Conservation (phyloP, 1,140 invertebrate species). For the Ctenoplectra terminalis region DNA sequence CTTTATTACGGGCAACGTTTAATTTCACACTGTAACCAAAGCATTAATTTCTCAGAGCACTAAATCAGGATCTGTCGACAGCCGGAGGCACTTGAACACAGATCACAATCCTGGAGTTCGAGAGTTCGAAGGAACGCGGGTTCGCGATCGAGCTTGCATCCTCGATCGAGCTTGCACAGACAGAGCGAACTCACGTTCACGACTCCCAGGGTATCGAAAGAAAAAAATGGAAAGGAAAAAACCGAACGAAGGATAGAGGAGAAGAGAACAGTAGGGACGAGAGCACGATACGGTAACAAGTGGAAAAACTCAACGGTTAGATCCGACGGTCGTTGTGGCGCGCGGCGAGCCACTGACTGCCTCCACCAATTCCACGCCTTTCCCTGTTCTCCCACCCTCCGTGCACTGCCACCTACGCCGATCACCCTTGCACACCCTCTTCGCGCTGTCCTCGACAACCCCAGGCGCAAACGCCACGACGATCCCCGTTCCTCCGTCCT, state of each 20-base stretch:
- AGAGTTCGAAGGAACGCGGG: background rate
- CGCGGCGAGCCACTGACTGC: slow-evolving; percentile 79
- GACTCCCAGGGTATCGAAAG: background rate
- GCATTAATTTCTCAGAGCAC: slow-evolving; percentile 19
- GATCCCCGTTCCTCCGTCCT: slow-evolving; percentile 28
- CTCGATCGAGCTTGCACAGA: background rate
- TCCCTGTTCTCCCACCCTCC: slow-evolving; percentile 62
- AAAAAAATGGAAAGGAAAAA: background rate
- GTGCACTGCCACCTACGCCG: slow-evolving; percentile 57
- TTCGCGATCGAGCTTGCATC: background rate
- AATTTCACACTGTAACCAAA: slow-evolving; percentile 25
- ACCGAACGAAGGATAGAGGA: no score
- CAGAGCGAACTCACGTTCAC: background rate
- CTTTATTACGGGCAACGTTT: background rate
- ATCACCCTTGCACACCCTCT: slow-evolving; percentile 60
- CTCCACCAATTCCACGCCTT: slow-evolving; percentile 74
- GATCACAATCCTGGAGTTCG: slow-evolving; percentile 14
- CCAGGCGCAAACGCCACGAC: slow-evolving; percentile 68
- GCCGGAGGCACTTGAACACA: slow-evolving; percentile 18
- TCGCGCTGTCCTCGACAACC: slow-evolving; percentile 63
- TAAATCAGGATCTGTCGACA: background rate
- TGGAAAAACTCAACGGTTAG: slow-evolving; percentile 65
- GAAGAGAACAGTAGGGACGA: background rate
- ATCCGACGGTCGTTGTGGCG: slow-evolving; percentile 74
- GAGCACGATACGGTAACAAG: slow-evolving; percentile 51